These are phyloP conservation scores for Cromileptes altivelis DNA, from an alignment of 2,113 vertebrate species.

Conservation along the genomic window DNA sequence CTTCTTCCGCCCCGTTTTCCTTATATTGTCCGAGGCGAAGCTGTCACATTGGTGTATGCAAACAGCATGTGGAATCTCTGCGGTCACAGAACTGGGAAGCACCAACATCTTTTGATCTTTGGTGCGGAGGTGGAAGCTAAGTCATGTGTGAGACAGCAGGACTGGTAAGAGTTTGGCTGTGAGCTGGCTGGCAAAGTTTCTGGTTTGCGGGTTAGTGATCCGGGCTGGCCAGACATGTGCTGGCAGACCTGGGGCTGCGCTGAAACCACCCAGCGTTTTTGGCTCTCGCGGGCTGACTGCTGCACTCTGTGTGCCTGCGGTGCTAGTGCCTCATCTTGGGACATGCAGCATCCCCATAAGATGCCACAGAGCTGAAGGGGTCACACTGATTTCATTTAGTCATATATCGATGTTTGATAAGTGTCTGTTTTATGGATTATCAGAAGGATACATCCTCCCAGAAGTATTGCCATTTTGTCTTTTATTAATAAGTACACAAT, in stretches of 20 bases:
- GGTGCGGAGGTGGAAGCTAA: conserved; percentile 49
- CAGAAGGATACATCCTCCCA: not conserved
- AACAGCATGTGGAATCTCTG: conserved; percentile 14
- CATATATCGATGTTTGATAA: not conserved
- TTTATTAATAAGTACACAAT: conserved; percentile 48
- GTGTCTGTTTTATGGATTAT: conserved; percentile 4
- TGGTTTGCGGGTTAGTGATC: conserved; percentile 56
- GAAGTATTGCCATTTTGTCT: conserved; percentile 10
- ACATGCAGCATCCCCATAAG: conserved; percentile 16
- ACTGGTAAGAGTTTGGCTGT: conserved; percentile 62
- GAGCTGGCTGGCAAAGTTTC: conserved; percentile 47
- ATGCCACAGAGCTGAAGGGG: conserved; percentile 15
- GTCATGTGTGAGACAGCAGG: conserved; percentile 67
- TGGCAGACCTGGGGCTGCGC: conserved; percentile 59
- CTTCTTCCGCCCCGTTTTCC: not conserved
- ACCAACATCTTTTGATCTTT: conserved; percentile 45
- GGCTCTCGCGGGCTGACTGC: conserved; percentile 33
- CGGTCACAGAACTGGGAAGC: conserved; percentile 32
- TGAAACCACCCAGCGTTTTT: conserved; percentile 69
- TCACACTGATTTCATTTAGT: not conserved
- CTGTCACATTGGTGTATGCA: conserved; percentile 7
- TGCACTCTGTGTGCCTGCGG: conserved; percentile 18
- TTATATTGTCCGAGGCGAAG: conserved; percentile 2
- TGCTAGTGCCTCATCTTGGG: not conserved
- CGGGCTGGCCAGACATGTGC: conserved; percentile 58